Evolutionary conservation across 2,797 vertebrate genomes (phyloP).

Genomic region (Platyrinchus mystaceus): DNA sequence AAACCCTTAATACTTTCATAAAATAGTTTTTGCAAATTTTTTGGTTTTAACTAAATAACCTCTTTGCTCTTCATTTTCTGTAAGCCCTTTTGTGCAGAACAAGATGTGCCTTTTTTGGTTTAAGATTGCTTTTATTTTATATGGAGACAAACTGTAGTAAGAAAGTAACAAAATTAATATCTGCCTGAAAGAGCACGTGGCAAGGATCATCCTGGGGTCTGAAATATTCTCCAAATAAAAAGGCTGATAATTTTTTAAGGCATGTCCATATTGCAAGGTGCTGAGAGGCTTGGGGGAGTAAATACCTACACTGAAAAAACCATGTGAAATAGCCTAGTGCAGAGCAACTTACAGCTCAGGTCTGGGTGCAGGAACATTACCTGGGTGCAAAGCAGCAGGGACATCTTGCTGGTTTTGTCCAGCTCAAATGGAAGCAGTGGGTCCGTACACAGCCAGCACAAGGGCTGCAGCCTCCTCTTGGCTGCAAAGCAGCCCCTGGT

Average conservation of each 20-base stretch:
- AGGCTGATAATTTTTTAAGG: not conserved
- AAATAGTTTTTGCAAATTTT: not conserved
- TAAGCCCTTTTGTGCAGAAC: not conserved
- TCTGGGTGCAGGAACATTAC: not conserved
- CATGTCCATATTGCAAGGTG: not conserved
- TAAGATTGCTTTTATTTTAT: constrained; percentile 38
- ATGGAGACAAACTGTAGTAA: constrained; percentile 1
- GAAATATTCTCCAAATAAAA: not conserved
- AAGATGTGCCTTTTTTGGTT: not conserved
- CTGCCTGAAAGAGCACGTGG: not conserved
- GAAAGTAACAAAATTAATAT: constrained; percentile 47
- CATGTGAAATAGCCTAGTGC: not conserved
- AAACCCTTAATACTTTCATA: not conserved
- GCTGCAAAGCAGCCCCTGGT: not conserved
- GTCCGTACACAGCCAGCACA: not conserved
- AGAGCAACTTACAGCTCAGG: not conserved
- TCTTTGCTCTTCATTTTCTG: not conserved
- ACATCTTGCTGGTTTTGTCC: not conserved
- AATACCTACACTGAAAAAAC: not conserved
- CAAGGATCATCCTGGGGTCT: not conserved
- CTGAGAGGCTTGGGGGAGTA: not conserved
- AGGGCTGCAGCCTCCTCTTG: not conserved
- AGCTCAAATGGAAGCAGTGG: not conserved
- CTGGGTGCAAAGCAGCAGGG: not conserved
- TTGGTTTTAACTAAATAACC: not conserved